Percentiles rank a stretch among this genome's conserved stretches.
These are phyloP conservation scores for Augochlora pura DNA, from an alignment of 1,140 invertebrate genomes.

Conservation along the genomic window DNA sequence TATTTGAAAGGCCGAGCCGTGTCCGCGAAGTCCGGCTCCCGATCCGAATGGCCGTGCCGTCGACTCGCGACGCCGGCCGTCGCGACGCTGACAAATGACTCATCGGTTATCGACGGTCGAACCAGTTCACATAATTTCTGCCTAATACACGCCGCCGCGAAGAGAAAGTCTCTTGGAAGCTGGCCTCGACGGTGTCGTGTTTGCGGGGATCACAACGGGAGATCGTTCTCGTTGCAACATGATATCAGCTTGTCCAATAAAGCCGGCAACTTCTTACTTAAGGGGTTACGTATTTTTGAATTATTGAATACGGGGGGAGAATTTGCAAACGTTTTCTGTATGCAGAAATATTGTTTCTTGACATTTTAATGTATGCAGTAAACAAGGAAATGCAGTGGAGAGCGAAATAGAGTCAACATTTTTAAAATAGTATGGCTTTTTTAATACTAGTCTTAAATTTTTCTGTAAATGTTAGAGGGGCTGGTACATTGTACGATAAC, in stretches of 20 bases:
- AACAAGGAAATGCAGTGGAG: too few relatives aligned
- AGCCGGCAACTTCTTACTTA: too few relatives aligned
- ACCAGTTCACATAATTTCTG: conserved; percentile 20
- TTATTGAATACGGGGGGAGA: too few relatives aligned
- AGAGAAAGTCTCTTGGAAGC: conserved; percentile 25
- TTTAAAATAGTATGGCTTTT: too few relatives aligned
- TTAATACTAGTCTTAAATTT: too few relatives aligned
- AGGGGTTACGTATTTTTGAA: too few relatives aligned
- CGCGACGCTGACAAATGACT: conserved; percentile 2
- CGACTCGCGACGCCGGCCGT: neutral
- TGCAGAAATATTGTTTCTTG: too few relatives aligned
- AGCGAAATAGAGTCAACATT: too few relatives aligned
- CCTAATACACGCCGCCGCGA: neutral
- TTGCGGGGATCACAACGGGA: conserved; percentile 21
- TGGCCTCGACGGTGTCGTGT: neutral
- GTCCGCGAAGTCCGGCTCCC: neutral
- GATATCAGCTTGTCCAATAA: neutral
- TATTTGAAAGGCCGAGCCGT: neutral
- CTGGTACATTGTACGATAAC: too few relatives aligned
- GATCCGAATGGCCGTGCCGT: neutral
- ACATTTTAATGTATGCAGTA: too few relatives aligned
- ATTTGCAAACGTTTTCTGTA: too few relatives aligned
- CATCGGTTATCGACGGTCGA: conserved; percentile 3
- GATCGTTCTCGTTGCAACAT: conserved; percentile 35
- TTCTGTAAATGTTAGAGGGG: too few relatives aligned